phyloP scores from a whole-genome alignment of 1,140 invertebrate genomes.

The Scylla paramamosain region DNA sequence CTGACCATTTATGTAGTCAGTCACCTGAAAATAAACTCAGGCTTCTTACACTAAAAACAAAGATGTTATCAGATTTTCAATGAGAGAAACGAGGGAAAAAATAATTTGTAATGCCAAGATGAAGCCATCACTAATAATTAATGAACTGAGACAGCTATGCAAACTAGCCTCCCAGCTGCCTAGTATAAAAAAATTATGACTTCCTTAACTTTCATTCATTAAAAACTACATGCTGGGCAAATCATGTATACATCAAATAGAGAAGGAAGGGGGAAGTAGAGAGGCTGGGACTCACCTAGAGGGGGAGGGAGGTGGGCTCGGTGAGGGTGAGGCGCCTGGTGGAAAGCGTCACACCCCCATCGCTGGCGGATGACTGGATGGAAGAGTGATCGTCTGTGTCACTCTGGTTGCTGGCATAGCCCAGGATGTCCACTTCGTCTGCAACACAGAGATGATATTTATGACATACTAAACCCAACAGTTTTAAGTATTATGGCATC shows the following conservation, averaged over 20 bases:
- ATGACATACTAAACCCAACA: neutral
- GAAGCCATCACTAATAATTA: too few relatives aligned
- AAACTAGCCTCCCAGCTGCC: too few relatives aligned
- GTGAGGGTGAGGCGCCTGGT: constrained; percentile 85
- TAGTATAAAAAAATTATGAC: too few relatives aligned
- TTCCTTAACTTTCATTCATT: too few relatives aligned
- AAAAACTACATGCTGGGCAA: too few relatives aligned
- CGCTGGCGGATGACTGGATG: constrained; percentile 87
- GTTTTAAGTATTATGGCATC: too few relatives aligned
- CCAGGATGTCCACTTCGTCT: constrained; percentile 94
- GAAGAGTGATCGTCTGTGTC: constrained; percentile 87
- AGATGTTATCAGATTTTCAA: too few relatives aligned
- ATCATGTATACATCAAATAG: too few relatives aligned
- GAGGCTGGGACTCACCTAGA: constrained; percentile 38
- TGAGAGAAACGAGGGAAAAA: too few relatives aligned
- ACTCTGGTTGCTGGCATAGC: constrained; percentile 91
- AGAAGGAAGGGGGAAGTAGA: too few relatives aligned
- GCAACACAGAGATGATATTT: constrained; percentile 80
- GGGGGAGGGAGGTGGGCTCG: constrained; percentile 52
- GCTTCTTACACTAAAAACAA: neutral
- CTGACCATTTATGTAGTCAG: neutral
- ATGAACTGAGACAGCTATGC: too few relatives aligned
- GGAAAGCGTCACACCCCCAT: constrained; percentile 89
- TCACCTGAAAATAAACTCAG: neutral
- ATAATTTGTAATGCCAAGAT: too few relatives aligned